Base-by-base conservation (phyloP, 1,140 invertebrate species). In the Stratiolaelaps scimitus region DNA sequence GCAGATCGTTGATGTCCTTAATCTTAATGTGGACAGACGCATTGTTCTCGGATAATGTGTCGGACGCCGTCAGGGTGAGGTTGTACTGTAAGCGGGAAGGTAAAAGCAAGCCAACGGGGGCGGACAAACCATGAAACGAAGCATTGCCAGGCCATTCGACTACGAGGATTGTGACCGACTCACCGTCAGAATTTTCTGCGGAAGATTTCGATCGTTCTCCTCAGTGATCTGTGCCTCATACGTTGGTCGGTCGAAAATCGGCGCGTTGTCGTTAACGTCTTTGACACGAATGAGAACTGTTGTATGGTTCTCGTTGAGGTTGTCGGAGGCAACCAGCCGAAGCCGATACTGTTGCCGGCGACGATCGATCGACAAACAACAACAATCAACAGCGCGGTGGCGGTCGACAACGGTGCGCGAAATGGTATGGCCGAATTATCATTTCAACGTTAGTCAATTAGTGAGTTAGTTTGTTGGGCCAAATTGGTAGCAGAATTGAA, bases 181-280 rank as follows among this genome's bases (percentile, higher is more conserved):
- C 82, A 90, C 91, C 89, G 89, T 86, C 69, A 94, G 80, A 67
- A 94, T 87, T 69, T 88, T 84, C 79, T 93, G 93, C 65, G 91
- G 91, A 71, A 94, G 81, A 78, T 89, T 92, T 69, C 89, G 81
- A 80, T 93, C 90, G 74, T 93, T 89, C 77, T 93, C 91, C 76
- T 93, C 90, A 4, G 89, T 93, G 76, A 94, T 94, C 78, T 92
- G 89, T 7, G 90, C 92, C 72, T 89, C 83, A 78, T 93, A 94
- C 60, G 88, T 92, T 29, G 90, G 90, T 69, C 89, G 81, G 77
- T 94, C 89, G 76, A 93, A 94, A 66, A 87, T 85, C 1, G 87
- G 87, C 17, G 83, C 83, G 76, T 87, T 87, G 78, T 93, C 89
- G 76, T 94, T 94, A 60, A 92, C 89, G 74, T 92, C 90, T 78